These are phyloP conservation scores for Xerus inauris DNA, from an alignment of 2,113 vertebrate genomes.

Conservation along the genomic window DNA sequence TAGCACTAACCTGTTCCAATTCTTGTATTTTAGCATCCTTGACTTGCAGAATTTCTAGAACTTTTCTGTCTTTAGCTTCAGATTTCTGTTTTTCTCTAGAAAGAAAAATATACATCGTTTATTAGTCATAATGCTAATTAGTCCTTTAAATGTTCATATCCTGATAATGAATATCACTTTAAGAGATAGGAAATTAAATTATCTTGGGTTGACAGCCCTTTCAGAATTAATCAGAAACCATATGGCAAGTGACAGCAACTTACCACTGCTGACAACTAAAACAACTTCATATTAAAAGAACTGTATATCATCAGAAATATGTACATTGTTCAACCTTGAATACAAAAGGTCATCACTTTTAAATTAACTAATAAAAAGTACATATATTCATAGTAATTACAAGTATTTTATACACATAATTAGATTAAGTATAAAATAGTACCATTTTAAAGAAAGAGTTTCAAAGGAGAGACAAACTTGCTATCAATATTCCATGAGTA, in stretches of 20 bases:
- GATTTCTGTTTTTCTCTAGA: constrained; percentile 95
- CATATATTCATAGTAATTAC: background rate
- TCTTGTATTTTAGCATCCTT: constrained; percentile 93
- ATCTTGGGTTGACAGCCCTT: constrained; percentile 82
- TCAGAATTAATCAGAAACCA: constrained; percentile 87
- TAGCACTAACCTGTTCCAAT: constrained; percentile 91
- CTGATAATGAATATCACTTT: constrained; percentile 85
- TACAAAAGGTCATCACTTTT: constrained; percentile 6
- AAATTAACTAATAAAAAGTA: background rate
- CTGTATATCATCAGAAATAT: background rate
- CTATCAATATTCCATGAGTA: background rate
- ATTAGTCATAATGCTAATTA: constrained; percentile 83
- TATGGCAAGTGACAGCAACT: constrained; percentile 87
- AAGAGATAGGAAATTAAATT: constrained; percentile 86
- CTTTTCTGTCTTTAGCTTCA: constrained; percentile 94
- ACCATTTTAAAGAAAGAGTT: background rate
- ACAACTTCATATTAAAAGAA: constrained; percentile 82
- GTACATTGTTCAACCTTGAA: constrained; percentile 13
- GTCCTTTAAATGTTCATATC: constrained; percentile 84
- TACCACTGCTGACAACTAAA: constrained; percentile 82
- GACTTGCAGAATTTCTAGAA: constrained; percentile 94
- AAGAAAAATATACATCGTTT: constrained; percentile 82
- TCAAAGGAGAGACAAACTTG: background rate
- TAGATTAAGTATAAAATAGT: constrained; percentile 2
- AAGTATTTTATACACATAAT: background rate